Evolutionary conservation across 2,888 invertebrate genomes (phyloP), one percentile per base, ranked within the genome.

Genomic region (Cryptus viduatorius): DNA sequence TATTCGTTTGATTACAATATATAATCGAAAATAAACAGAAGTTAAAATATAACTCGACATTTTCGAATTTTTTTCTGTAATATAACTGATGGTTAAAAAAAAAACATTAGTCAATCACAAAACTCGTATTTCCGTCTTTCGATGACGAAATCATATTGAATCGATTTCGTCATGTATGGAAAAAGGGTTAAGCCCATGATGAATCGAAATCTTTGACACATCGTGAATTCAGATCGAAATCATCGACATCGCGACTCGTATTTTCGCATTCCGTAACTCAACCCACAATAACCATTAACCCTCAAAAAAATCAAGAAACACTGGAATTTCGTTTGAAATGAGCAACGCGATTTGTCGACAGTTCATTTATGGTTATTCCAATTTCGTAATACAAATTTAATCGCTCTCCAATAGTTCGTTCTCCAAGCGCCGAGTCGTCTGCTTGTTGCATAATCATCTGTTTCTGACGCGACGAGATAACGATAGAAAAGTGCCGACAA

Each of bases 371-470:
- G 2, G 7, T 1, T 2, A 19, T 71, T 56, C 72, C 61, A 73
- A 61, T 61, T 59, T 48, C 61, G 42, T 7, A 46, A 61, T 44
- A 10, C 16, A 14, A 46, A 4, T 37, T 37, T 37, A 37, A 37
- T 37, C 37, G 0, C 4, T 61, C 1, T 24, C 16, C 46, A 5
- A 46, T 7, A n/a, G 8, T 46, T 44, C 37, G 8, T 8, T 16
- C 37, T 31, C 4, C 56, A 19, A 56, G 29, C 3, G 8, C 3
- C 44, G 14, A 12, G 46, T 61, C 73, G 72, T 73, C 48, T 64
- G 75, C 61, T 75, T 19, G 61, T 75, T 75, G 75, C 75, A 48
- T 75, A 75, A 75, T 75, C 75, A 19, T n/a, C n/a, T 7, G 14
- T 19, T n/a, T 44, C 19, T 29, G 16, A 29, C 29, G 48, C 61